Conservation (phyloP, 2,888 invertebrate genomes). For the Pristionchus arcanus region DNA sequence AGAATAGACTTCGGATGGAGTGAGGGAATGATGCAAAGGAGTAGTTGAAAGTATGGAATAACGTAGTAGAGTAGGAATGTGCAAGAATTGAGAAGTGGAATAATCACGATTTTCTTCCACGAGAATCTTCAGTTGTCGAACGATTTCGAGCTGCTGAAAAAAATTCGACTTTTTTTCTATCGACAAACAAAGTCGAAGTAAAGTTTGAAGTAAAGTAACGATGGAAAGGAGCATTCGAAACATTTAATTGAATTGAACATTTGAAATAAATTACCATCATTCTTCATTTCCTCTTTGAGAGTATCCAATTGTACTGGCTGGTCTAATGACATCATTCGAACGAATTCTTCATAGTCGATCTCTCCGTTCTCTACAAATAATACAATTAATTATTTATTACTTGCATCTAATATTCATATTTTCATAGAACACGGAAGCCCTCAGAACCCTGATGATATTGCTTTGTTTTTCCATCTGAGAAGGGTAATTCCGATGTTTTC, state of each 20-base stretch:
- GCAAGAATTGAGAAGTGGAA: background rate
- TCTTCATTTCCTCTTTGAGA: background rate
- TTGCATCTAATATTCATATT: background rate
- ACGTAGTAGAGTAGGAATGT: background rate
- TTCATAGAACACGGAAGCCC: background rate
- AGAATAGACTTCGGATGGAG: background rate
- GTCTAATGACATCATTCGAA: constrained; percentile 43
- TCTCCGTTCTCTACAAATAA: constrained; percentile 47
- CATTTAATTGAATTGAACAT: background rate
- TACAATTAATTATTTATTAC: background rate
- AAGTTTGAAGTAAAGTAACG: background rate
- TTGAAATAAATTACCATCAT: background rate
- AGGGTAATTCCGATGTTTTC: constrained; percentile 4
- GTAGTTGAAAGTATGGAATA: background rate
- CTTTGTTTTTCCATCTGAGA: background rate
- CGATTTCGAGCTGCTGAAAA: background rate
- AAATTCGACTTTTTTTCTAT: background rate
- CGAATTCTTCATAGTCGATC: constrained; percentile 54
- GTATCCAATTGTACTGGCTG: constrained; percentile 11
- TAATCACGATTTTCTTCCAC: background rate
- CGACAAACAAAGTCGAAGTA: background rate
- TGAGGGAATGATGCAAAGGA: constrained; percentile 1
- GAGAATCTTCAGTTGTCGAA: background rate
- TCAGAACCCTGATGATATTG: background rate
- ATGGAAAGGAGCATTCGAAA: too few species aligned